Conservation (phyloP, 2,888 invertebrate species). For the Schizotus pectinicornis region DNA sequence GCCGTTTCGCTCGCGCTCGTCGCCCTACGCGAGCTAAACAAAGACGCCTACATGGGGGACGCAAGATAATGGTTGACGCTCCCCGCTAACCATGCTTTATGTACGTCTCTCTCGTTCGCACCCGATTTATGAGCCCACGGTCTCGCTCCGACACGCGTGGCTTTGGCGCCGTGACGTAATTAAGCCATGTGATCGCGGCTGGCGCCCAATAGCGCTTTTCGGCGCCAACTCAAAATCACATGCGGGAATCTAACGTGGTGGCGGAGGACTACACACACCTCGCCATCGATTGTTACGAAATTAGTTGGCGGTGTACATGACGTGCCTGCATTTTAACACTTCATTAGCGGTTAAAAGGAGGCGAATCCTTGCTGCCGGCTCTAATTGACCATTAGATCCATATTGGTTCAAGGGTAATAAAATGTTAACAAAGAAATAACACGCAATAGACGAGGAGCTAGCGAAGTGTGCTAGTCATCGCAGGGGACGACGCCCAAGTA, state of each 20-base stretch:
- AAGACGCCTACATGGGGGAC: conserved; percentile 51
- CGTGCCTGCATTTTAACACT: conserved; percentile 19
- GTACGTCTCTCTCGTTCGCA: conserved; percentile 60
- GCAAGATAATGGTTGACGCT: conserved; percentile 62
- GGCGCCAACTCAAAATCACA: conserved; percentile 56
- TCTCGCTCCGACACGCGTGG: conserved; percentile 59
- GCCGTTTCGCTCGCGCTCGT: conserved; percentile 52
- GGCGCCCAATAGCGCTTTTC: conserved; percentile 56
- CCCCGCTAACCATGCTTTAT: conserved; percentile 62
- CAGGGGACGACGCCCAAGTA: too few relatives aligned
- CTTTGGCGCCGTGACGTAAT: conserved; percentile 56
- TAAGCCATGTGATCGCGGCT: conserved; percentile 53
- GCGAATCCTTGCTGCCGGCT: neutral
- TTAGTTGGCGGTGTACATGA: conserved; percentile 1
- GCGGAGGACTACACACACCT: neutral
- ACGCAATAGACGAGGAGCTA: neutral
- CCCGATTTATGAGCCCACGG: conserved; percentile 59
- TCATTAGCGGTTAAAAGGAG: conserved; percentile 14
- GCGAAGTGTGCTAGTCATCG: neutral
- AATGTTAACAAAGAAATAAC: conserved; percentile 3
- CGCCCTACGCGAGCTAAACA: conserved; percentile 40
- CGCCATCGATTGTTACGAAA: conserved; percentile 20
- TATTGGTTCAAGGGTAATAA: conserved; percentile 10
- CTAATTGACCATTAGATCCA: conserved; percentile 45
- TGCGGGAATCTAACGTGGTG: conserved; percentile 25